phyloP scores from a whole-genome alignment of 2,888 invertebrate genomes.

The Ichneumon xanthorius region DNA sequence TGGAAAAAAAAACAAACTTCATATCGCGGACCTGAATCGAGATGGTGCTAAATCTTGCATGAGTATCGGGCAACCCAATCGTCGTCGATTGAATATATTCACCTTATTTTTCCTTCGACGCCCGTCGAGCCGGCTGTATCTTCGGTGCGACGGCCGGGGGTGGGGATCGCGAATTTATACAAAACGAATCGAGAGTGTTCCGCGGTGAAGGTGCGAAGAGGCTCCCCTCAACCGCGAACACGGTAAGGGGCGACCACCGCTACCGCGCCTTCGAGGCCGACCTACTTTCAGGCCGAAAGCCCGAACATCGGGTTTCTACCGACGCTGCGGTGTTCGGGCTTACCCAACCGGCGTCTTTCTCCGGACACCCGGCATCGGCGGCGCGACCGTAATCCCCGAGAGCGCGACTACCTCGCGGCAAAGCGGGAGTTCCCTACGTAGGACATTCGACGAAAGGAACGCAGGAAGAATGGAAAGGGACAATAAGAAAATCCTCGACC shows the following conservation, averaged over 20 bases:
- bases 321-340: slow-evolving; percentile 28
- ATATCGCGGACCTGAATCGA: slow-evolving; percentile 29
- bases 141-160: neutral
- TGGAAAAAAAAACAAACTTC: neutral
- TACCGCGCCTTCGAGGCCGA: slow-evolving; percentile 44
- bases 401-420: slow-evolving; percentile 38
- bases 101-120: slow-evolving; percentile 53
- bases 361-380: neutral
- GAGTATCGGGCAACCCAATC: slow-evolving; percentile 48
- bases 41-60: slow-evolving; percentile 20
- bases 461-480: slow-evolving; percentile 11
- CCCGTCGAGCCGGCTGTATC: slow-evolving; percentile 17
- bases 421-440: slow-evolving; percentile 8
- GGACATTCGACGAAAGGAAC: slow-evolving; percentile 37
- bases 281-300: slow-evolving; percentile 61
- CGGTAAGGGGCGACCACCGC: slow-evolving; percentile 47
- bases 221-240: slow-evolving; percentile 58
- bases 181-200: slow-evolving; percentile 47
- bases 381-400: slow-evolving; percentile 49
- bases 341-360: slow-evolving; percentile 30
- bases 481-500: slow-evolving; percentile 42
- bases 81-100: slow-evolving; percentile 62
- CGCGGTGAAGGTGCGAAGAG: slow-evolving; percentile 40
- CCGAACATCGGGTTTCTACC: slow-evolving; percentile 45
- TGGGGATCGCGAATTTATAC: slow-evolving; percentile 56